Evolutionary conservation across 1,140 invertebrate genomes (phyloP), one percentile per base, ranked within the genome.

Genomic region (Muscidifurax raptorellus): DNA sequence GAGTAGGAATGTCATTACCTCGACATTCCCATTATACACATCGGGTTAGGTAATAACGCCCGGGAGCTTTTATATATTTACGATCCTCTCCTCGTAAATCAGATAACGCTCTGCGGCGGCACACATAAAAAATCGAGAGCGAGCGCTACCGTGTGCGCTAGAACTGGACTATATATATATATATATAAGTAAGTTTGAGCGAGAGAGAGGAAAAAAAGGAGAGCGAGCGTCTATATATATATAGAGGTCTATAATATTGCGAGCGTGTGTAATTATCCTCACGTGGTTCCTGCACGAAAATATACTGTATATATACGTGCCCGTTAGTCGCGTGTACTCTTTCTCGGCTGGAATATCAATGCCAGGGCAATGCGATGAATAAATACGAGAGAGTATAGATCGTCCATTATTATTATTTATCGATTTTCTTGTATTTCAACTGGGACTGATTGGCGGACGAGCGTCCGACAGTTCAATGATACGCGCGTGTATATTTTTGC

Each of bases 51-150:
- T 75, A 82, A 82, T 64, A 64, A 64, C 71, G 27, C 36, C 71
- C 47, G 30, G 18, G 25, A 82, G 47, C 52, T 75, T 30, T 82
- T 82, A n/a, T n/a, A n/a, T n/a, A 82, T 82, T 82, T 82, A 82
- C 52, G 80, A 74, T 82, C 47, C 47, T 74, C 30, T 74, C 30
- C 44, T 75, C 69, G 71, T 75, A 82, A 75, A 82, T 82, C 71
- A 75, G 71, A 74, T 72, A 81, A 59, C 27, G 44, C 28, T 67
- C 32, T 6, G 22, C 64, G 0, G n/a, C 25, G 28, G 66, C 66
- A 36, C 66, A 6, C 25, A 66, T 59, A 69, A 69, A 69, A 28
- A 69, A 69, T 30, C 28, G 66, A 69, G 66, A 69, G 25, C 25
- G 66, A 69, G 66, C 66, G 52, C 52, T 59, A 59, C 52, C 52